Percentiles rank a stretch among this genome's conserved stretches.
Conservation (phyloP, 35 echinoderm and acorn worm species). For the Eucidaris tribuloides region DNA sequence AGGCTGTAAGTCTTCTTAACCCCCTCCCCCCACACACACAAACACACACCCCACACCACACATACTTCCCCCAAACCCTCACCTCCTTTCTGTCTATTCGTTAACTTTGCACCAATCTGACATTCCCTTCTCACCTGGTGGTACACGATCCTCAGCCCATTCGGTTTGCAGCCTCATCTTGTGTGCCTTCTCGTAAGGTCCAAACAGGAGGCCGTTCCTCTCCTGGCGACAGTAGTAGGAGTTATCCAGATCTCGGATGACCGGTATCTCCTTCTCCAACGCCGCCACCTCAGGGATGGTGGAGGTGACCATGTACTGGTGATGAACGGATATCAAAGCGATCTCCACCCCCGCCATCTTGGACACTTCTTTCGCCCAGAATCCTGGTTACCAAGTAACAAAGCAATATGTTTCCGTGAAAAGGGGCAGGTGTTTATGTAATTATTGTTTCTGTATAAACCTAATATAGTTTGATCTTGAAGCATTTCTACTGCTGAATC, state of each 20-base stretch:
- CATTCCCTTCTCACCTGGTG: constrained; percentile 91
- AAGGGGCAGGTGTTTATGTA: no score
- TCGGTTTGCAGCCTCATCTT: constrained; percentile 84
- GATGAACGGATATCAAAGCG: constrained; percentile 80
- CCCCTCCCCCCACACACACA: no score
- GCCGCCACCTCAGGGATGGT: constrained; percentile 94
- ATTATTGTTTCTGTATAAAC: no score
- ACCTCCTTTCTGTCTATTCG: no score
- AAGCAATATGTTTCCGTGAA: no score
- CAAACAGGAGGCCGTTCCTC: constrained; percentile 76
- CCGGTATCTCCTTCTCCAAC: constrained; percentile 70
- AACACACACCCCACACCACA: no score
- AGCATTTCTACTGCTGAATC: no score
- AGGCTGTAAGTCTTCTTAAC: no score
- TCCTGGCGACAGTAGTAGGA: constrained; percentile 91
- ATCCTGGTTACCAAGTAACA: no score
- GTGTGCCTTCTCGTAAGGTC: constrained; percentile 90
- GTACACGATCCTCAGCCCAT: constrained; percentile 85
- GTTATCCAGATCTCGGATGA: constrained; percentile 88
- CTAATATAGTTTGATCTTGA: no score
- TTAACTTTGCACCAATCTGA: no score
- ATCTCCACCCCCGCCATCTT: constrained; percentile 72
- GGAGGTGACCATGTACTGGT: constrained; percentile 96
- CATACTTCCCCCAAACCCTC: no score
- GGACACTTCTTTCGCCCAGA: constrained; percentile 89